Evolutionary conservation across 1,140 invertebrate genomes (phyloP).

Genomic region (Drosophila parabipectinata): DNA sequence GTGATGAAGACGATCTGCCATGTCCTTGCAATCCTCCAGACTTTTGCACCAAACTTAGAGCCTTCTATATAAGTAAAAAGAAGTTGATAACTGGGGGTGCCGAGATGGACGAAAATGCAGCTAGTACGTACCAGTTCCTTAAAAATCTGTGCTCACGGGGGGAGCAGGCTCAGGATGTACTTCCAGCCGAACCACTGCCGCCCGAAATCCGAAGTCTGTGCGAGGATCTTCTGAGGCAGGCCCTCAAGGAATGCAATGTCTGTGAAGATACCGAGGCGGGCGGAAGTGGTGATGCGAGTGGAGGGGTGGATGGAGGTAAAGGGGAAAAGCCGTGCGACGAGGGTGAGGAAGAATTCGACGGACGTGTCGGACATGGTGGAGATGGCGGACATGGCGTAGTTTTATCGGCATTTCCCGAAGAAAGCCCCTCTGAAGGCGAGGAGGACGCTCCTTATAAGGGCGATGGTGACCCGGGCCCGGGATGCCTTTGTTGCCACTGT

Average conservation of each 20-base stretch:
- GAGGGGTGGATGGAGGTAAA: too few species aligned
- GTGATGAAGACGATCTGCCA: neutral
- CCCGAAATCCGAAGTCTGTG: slow-evolving; percentile 23
- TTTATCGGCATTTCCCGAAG: neutral
- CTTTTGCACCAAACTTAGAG: slow-evolving; percentile 7
- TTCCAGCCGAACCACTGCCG: slow-evolving; percentile 11
- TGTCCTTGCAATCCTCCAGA: neutral
- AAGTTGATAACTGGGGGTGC: slow-evolving; percentile 2
- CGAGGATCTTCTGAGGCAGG: slow-evolving; percentile 31
- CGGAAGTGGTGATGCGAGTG: too few species aligned
- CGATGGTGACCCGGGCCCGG: neutral
- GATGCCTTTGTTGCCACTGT: slow-evolving; percentile 67
- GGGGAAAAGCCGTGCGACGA: slow-evolving; percentile 7
- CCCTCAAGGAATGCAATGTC: slow-evolving; percentile 24
- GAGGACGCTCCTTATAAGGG: neutral
- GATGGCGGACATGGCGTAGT: too few species aligned
- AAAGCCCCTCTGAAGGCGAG: neutral
- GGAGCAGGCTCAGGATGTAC: neutral
- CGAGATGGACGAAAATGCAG: neutral
- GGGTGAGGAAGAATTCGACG: neutral
- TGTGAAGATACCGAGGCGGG: neutral
- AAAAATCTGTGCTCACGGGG: slow-evolving; percentile 3
- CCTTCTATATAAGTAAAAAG: slow-evolving; percentile 3
- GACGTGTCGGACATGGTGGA: neutral
- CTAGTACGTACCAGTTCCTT: neutral